Conservation (phyloP, 92 coral and sea anemone species). For the Phenganax stokvisi region DNA sequence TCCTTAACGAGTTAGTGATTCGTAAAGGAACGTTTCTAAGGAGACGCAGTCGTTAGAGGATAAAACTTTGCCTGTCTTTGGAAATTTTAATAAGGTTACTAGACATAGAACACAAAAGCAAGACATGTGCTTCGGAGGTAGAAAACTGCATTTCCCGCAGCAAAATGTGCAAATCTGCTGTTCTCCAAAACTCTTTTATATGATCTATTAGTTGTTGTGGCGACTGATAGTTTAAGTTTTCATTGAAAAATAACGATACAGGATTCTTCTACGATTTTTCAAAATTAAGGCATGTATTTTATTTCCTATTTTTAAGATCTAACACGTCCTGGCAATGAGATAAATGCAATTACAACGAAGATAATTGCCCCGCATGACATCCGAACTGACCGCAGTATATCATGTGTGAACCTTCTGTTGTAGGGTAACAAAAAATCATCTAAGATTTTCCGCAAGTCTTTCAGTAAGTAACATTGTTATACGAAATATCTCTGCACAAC, state of each 20-base stretch:
- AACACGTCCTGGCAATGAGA: background rate
- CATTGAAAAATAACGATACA: no score
- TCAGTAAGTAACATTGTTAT: background rate
- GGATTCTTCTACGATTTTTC: no score
- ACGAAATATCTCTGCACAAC: background rate
- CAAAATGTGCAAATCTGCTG: no score
- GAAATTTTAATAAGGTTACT: no score
- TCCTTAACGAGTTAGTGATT: background rate
- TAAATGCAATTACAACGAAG: background rate
- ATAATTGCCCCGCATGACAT: background rate
- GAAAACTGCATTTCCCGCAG: no score
- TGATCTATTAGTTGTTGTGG: no score
- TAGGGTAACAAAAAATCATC: background rate
- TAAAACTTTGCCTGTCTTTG: background rate
- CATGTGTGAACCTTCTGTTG: slow-evolving; percentile 2
- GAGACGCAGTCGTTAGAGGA: slow-evolving; percentile 5
- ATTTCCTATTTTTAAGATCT: background rate
- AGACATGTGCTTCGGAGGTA: no score
- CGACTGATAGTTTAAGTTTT: no score
- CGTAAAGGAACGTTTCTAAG: background rate
- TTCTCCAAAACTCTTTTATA: no score
- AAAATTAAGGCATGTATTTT: no score
- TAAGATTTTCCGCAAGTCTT: background rate
- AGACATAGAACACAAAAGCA: no score
- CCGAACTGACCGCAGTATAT: background rate